phyloP scores from a whole-genome alignment of 2,888 invertebrate species.

The Shargacucullia verbasci region DNA sequence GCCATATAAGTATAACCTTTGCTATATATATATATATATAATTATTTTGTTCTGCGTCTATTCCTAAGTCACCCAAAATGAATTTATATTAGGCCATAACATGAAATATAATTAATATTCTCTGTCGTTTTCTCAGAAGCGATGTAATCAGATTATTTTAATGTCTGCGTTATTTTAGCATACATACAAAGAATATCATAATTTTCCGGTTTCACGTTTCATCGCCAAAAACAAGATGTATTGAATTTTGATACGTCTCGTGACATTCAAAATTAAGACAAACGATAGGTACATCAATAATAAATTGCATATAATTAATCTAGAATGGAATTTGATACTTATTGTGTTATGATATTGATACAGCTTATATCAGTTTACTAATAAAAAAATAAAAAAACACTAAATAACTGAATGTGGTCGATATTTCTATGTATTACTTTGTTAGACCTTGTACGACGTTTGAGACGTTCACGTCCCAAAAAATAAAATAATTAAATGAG shows the following conservation, averaged over 20 bases:
- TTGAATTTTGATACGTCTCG: neutral
- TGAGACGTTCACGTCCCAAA: too few species aligned
- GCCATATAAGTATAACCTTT: too few species aligned
- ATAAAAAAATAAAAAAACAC: too few species aligned
- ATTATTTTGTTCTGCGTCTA: slow-evolving; percentile 14
- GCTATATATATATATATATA: too few species aligned
- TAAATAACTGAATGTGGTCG: too few species aligned
- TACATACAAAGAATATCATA: slow-evolving; percentile 11
- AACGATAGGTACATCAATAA: neutral
- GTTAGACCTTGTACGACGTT: too few species aligned
- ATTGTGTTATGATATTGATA: neutral
- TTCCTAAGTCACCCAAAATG: slow-evolving; percentile 12
- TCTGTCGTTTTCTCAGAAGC: slow-evolving; percentile 20
- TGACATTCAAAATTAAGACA: slow-evolving; percentile 2
- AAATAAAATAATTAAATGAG: too few species aligned
- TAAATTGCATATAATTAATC: slow-evolving; percentile 6
- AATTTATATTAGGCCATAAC: slow-evolving; percentile 24
- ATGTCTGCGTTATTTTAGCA: slow-evolving; percentile 19
- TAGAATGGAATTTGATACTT: slow-evolving; percentile 1
- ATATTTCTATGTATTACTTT: too few species aligned
- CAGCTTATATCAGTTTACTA: slow-evolving; percentile 9
- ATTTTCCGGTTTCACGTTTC: slow-evolving; percentile 17
- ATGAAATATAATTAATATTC: slow-evolving; percentile 47
- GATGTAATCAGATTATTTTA: slow-evolving; percentile 35
- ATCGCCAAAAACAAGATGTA: slow-evolving; percentile 7